Evolutionary conservation across 1,140 invertebrate species (phyloP).

Genomic region (Frieseomelitta varia): DNA sequence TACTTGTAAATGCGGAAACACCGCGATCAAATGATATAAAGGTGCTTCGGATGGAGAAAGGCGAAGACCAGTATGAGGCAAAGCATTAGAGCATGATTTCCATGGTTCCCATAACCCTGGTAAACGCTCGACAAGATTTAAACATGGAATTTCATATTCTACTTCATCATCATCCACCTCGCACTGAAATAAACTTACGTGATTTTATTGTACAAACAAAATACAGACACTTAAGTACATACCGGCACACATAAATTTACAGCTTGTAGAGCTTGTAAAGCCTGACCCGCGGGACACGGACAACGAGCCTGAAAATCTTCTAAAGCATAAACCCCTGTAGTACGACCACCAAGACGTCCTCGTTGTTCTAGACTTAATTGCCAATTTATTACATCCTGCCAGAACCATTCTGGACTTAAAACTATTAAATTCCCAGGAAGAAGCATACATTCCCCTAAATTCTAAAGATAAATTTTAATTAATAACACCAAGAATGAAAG

Average conservation of each 20-base stretch:
- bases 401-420: conserved; percentile 89
- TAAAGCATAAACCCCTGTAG: conserved; percentile 89
- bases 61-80: conserved; percentile 87
- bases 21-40: conserved; percentile 84
- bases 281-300: conserved; percentile 88
- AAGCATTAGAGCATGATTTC: conserved; percentile 83
- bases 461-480: conserved; percentile 60
- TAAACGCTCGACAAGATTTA: conserved; percentile 89
- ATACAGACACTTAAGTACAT: conserved; percentile 49
- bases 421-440: conserved; percentile 87
- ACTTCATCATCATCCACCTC: conserved; percentile 88
- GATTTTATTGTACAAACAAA: not conserved
- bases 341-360: conserved; percentile 83
- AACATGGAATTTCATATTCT: conserved; percentile 92
- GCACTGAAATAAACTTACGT: conserved; percentile 81
- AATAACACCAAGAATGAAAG: not conserved
- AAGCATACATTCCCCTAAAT: conserved; percentile 78
- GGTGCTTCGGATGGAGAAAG: conserved; percentile 84
- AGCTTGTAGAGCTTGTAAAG: conserved; percentile 87
- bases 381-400: conserved; percentile 87
- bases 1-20: conserved; percentile 89
- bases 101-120: conserved; percentile 89
- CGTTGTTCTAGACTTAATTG: conserved; percentile 87
- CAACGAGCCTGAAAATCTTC: conserved; percentile 91
- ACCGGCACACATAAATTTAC: conserved; percentile 88